phyloP scores from a whole-genome alignment of 1,140 invertebrate genomes.

The Belonocnema kinseyi region DNA sequence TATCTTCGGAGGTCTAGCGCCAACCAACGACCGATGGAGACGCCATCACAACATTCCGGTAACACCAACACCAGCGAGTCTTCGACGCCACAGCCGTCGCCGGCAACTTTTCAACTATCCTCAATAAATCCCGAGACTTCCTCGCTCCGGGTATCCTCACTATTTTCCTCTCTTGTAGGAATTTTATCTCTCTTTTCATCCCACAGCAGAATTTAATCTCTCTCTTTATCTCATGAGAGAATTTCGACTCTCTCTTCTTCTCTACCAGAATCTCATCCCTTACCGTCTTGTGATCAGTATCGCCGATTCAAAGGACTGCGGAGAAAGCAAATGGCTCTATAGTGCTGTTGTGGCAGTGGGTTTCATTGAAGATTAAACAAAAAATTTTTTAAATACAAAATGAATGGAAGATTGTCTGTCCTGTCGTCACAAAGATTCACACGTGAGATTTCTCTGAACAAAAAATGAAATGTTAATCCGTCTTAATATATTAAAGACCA shows the following conservation, averaged over 20 bases:
- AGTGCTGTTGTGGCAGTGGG: too few relatives aligned
- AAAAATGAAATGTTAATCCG: too few relatives aligned
- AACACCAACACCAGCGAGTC: slow-evolving; percentile 36
- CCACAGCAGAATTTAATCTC: neutral
- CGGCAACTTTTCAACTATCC: slow-evolving; percentile 57
- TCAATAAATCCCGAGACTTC: slow-evolving; percentile 55
- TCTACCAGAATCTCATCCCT: neutral
- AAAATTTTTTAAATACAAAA: too few relatives aligned
- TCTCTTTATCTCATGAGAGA: neutral
- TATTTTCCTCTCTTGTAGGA: slow-evolving; percentile 34
- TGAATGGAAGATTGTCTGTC: too few relatives aligned
- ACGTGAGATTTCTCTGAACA: too few relatives aligned
- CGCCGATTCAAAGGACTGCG: too few relatives aligned
- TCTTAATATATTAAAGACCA: too few relatives aligned
- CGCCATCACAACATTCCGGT: slow-evolving; percentile 41
- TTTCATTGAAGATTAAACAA: too few relatives aligned
- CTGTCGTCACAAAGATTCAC: too few relatives aligned
- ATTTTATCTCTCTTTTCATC: slow-evolving; percentile 19
- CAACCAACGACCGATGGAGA: slow-evolving; percentile 40
- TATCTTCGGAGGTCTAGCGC: slow-evolving; percentile 27
- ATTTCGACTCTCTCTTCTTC: slow-evolving; percentile 37
- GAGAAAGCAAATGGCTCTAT: too few relatives aligned
- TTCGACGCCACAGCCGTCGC: slow-evolving; percentile 37
- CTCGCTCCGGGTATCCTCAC: slow-evolving; percentile 33
- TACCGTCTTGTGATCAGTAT: too few relatives aligned